These are phyloP conservation scores for Stenotaenia linearis DNA, from an alignment of 2,888 invertebrate genomes.

Conservation along the genomic window DNA sequence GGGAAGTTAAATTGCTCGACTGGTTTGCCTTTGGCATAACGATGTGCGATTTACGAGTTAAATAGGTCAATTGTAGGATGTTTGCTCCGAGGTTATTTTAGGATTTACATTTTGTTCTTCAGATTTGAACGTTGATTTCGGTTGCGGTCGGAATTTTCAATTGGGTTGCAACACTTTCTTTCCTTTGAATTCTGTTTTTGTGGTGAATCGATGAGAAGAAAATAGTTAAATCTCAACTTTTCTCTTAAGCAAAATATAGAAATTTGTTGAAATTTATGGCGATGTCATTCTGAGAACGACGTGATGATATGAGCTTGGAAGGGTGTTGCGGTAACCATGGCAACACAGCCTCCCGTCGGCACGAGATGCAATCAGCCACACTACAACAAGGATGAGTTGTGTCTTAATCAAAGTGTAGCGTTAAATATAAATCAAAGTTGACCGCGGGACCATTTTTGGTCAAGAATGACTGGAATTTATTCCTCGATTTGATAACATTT, in stretches of 20 bases:
- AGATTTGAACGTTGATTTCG: not conserved
- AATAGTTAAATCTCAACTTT: too few relatives aligned
- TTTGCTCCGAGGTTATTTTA: not conserved
- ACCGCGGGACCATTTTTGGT: not conserved
- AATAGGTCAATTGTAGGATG: not conserved
- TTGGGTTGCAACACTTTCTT: not conserved
- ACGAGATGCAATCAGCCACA: not conserved
- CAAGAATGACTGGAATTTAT: not conserved
- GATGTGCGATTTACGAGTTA: not conserved
- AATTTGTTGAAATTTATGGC: slow-evolving; percentile 10
- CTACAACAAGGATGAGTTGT: not conserved
- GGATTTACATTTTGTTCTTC: not conserved
- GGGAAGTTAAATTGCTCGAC: not conserved
- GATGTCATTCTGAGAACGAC: not conserved
- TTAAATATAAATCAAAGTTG: slow-evolving; percentile 22
- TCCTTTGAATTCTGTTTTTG: not conserved
- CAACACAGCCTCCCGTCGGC: not conserved
- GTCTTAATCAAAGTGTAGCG: not conserved
- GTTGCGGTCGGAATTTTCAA: not conserved
- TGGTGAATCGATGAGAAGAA: too few relatives aligned
- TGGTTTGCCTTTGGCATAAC: not conserved
- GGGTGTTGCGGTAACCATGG: not conserved
- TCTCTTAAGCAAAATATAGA: slow-evolving; percentile 1
- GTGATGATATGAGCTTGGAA: not conserved
- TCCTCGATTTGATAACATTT: not conserved